Percentiles rank a stretch among this genome's conserved stretches.
Evolutionary conservation across 2,888 invertebrate species (phyloP).

Genomic region (Drosophila anceps): DNA sequence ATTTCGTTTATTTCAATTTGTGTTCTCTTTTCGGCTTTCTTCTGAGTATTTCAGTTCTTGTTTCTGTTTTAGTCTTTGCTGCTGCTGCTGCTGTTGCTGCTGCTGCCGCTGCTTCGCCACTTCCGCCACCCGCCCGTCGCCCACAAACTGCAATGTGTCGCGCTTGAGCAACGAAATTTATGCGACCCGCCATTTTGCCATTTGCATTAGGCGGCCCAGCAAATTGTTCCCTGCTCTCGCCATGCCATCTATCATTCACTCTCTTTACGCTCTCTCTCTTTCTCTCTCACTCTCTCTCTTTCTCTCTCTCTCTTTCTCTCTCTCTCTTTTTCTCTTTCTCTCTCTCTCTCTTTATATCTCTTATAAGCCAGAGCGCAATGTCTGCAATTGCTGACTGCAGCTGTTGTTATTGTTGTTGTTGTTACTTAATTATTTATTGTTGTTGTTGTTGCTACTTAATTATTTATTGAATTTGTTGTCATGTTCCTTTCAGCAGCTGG

Average conservation of each 20-base stretch:
- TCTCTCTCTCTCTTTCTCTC: too few relatives aligned
- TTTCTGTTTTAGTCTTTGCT: slow-evolving; percentile 18
- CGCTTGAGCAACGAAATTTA: slow-evolving; percentile 73
- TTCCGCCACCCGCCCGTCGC: neutral
- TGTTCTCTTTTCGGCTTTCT: slow-evolving; percentile 50
- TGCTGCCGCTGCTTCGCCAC: neutral
- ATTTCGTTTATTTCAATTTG: slow-evolving; percentile 67
- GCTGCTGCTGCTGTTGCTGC: neutral
- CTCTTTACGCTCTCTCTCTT: slow-evolving; percentile 8
- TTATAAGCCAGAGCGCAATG: slow-evolving; percentile 17
- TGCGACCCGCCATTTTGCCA: slow-evolving; percentile 67
- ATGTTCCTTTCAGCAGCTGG: slow-evolving; percentile 1
- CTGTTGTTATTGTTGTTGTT: slow-evolving; percentile 16
- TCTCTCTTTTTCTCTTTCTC: neutral
- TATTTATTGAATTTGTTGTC: slow-evolving; percentile 14
- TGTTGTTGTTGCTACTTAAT: slow-evolving; percentile 22
- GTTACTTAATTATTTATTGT: slow-evolving; percentile 23
- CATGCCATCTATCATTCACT: slow-evolving; percentile 2
- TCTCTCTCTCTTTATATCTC: slow-evolving; percentile 5
- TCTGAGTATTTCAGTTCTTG: slow-evolving; percentile 23
- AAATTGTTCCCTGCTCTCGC: slow-evolving; percentile 16
- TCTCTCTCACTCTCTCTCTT: neutral
- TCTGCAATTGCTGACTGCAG: slow-evolving; percentile 32
- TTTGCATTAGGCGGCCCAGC: slow-evolving; percentile 55
- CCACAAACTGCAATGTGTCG: slow-evolving; percentile 48